These are phyloP conservation scores for Tretioscincus oriximinensis DNA, from an alignment of 2,113 vertebrate species.

Conservation along the genomic window DNA sequence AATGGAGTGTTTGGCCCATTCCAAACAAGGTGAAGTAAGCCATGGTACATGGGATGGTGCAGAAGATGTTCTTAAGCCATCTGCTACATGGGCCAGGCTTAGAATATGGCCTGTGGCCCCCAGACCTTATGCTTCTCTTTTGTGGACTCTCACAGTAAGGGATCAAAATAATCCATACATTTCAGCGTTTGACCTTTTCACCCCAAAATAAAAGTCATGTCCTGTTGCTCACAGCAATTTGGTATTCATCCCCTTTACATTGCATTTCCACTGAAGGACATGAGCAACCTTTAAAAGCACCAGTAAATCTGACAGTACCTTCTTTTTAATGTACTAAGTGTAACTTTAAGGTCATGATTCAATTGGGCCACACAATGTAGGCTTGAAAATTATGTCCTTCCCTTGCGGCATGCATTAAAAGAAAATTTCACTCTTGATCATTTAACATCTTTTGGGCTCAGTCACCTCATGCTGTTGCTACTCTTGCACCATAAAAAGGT, in stretches of 20 bases:
- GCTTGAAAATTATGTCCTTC: conserved; percentile 30
- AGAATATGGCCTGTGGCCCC: not conserved
- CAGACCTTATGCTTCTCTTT: too few relatives aligned
- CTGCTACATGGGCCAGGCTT: too few relatives aligned
- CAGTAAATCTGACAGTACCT: conserved; percentile 35
- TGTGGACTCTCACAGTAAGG: not conserved
- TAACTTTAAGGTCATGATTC: conserved; percentile 41
- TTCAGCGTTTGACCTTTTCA: conserved; percentile 1
- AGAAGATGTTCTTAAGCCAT: too few relatives aligned
- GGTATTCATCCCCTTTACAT: not conserved
- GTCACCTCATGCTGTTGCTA: conserved; percentile 16
- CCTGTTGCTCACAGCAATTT: not conserved
- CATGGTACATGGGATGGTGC: too few relatives aligned
- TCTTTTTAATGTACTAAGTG: conserved; percentile 42
- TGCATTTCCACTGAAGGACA: conserved; percentile 20
- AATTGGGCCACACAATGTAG: conserved; percentile 6
- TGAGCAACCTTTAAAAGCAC: conserved; percentile 33
- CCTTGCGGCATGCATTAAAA: conserved; percentile 34
- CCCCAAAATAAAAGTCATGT: not conserved
- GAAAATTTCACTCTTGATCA: conserved; percentile 23
- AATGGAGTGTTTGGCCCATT: too few relatives aligned
- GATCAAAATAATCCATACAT: not conserved
- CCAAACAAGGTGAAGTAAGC: too few relatives aligned
- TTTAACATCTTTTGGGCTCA: conserved; percentile 14
- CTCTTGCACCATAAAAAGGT: conserved; percentile 8